Evolutionary conservation across 2,797 vertebrate genomes (phyloP), one percentile per base, ranked within the genome.

Genomic region (Phylloscopus collybita): DNA sequence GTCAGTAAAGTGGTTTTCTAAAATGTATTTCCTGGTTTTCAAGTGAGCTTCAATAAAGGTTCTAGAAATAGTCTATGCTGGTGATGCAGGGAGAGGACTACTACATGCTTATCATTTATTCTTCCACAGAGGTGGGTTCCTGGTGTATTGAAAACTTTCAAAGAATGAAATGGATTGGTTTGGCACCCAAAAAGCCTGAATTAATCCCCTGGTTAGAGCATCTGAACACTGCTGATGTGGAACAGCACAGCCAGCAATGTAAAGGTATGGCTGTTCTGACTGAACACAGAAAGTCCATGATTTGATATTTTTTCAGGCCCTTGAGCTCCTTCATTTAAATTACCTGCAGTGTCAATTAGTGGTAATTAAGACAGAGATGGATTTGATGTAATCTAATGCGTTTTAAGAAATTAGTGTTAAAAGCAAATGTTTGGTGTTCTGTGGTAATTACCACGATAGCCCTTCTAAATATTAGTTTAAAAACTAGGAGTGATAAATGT

Each of bases 1-100:
- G 45, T 40, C 75, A 83, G 85, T 85, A 95, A 92, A 44, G 49
- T 20, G 67, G 42, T 81, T 95, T 93, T 84, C 64, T 86, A 91
- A 93, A 95, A 73, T 32, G 16, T 20, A 59, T 90, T 82, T 80
- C 78, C 67, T 57, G 36, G 16, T 81, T 95, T 93, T 90, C 9
- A 16, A 90, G 78, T 80, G 80, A 92, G n/a, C 47, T 85, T 80
- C 90, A 76, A 6, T 79, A 86, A 75, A 81, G 45, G 56, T 45
- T 83, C 76, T 75, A 69, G 70, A 90, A 95, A 93, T 47, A 81
- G 57, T 51, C 71, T 82, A 11, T 1, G 16, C 53, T 0, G 1
- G 22, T 82, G 83, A 80, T 54, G 71, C 83, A 88, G 90, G 76
- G 79, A 62, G 23, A 87, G 38, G 22, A 76, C 51, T 84, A 27